Evolutionary conservation across 2,888 invertebrate genomes (phyloP).

Genomic region (Galeruca laticollis): DNA sequence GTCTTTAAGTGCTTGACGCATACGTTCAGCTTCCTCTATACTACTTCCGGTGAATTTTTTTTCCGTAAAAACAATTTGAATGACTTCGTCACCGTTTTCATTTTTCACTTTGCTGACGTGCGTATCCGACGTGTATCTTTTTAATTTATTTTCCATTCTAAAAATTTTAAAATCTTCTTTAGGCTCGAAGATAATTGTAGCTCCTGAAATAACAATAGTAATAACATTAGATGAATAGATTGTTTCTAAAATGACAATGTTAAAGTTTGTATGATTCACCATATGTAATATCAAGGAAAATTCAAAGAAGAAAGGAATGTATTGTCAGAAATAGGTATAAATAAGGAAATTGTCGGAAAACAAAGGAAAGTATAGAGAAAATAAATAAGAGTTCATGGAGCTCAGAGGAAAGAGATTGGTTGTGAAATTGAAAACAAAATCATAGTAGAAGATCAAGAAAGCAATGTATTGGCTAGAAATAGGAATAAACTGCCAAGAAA

Average conservation of each 20-base stretch:
- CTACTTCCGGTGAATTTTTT: constrained; percentile 54
- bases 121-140: constrained; percentile 44
- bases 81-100: constrained; percentile 31
- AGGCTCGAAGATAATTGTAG: constrained; percentile 46
- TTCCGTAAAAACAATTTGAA: constrained; percentile 58
- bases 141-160: constrained; percentile 42
- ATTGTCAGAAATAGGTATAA: background rate
- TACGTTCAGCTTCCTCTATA: constrained; percentile 46
- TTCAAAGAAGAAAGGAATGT: background rate
- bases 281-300: too few species aligned
- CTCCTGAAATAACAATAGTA: constrained; percentile 42
- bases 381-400: background rate
- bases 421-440: background rate
- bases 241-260: too few species aligned
- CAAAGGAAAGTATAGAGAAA: background rate
- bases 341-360: background rate
- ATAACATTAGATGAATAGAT: background rate
- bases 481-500: too few species aligned
- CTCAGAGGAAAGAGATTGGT: background rate
- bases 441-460: too few species aligned
- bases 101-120: constrained; percentile 53
- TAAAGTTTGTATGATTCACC: too few species aligned
- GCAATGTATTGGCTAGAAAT: too few species aligned
- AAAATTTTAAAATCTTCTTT: constrained; percentile 44
- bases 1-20: constrained; percentile 35